These are phyloP conservation scores for Rhopalosiphum padi DNA, from an alignment of 1,140 invertebrate species.

Conservation along the genomic window DNA sequence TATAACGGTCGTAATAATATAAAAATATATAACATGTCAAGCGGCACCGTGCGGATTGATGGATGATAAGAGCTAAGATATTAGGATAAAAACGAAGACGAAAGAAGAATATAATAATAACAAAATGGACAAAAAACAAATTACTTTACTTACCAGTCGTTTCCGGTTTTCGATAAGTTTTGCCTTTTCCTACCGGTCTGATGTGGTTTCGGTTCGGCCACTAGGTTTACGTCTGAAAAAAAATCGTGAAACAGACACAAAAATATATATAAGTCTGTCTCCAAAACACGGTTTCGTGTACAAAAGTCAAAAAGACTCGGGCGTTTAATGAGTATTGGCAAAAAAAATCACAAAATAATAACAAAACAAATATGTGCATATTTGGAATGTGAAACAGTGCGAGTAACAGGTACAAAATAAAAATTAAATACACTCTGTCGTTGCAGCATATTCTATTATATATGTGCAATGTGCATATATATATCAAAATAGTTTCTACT, in stretches of 20 bases:
- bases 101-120: conserved; percentile 22
- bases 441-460: neutral
- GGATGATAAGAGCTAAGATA: neutral
- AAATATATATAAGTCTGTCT: conserved; percentile 59
- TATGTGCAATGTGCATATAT: neutral
- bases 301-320: conserved; percentile 34
- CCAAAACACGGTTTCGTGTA: conserved; percentile 37
- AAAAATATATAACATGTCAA: neutral
- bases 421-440: neutral
- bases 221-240: conserved; percentile 81
- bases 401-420: conserved; percentile 25
- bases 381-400: conserved; percentile 20
- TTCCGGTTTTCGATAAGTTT: conserved; percentile 80
- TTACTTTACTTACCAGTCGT: conserved; percentile 75
- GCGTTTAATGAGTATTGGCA: neutral
- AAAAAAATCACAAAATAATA: neutral
- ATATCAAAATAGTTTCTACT: neutral
- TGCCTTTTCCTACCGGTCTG: conserved; percentile 81
- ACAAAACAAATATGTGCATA: conserved; percentile 33
- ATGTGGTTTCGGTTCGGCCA: conserved; percentile 82
- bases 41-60: neutral
- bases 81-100: neutral
- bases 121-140: conserved; percentile 31
- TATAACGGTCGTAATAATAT: conserved; percentile 11
- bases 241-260: conserved; percentile 59